phyloP scores from a whole-genome alignment of 2,797 vertebrate species.

The Platalea minor region DNA sequence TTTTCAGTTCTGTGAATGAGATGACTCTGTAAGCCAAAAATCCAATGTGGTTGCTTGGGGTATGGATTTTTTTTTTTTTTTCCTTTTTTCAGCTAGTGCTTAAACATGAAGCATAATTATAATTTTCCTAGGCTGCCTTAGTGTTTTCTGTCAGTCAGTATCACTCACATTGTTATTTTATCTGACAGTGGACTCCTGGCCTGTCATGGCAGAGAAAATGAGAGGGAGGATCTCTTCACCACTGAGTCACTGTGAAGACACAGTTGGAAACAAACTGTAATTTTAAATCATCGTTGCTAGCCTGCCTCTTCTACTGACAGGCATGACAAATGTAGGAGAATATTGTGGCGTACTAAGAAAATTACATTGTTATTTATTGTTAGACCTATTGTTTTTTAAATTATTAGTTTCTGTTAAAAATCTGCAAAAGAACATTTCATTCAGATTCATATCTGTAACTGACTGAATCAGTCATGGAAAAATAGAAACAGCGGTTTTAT shows the following conservation, averaged over 20 bases:
- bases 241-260: not conserved
- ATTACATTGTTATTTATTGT: not conserved
- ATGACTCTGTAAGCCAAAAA: not conserved
- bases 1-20: not conserved
- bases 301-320: not conserved
- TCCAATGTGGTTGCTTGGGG: fast-evolving
- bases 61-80: too few species aligned
- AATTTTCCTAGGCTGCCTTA: not conserved
- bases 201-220: not conserved
- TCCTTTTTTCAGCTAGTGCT: not conserved
- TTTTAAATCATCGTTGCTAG: not conserved
- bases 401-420: not conserved
- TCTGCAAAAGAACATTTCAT: not conserved
- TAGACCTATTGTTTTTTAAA: not conserved
- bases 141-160: not conserved
- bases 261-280: not conserved
- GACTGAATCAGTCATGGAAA: not conserved
- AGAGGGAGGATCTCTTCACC: not conserved
- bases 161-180: not conserved
- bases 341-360: not conserved
- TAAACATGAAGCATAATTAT: not conserved
- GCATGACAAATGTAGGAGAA: not conserved
- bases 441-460: not conserved
- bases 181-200: not conserved
- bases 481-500: not conserved